Evolutionary conservation across 1,140 invertebrate species (phyloP), one percentile per base, ranked within the genome.

Genomic region (Zaprionus capensis): DNA sequence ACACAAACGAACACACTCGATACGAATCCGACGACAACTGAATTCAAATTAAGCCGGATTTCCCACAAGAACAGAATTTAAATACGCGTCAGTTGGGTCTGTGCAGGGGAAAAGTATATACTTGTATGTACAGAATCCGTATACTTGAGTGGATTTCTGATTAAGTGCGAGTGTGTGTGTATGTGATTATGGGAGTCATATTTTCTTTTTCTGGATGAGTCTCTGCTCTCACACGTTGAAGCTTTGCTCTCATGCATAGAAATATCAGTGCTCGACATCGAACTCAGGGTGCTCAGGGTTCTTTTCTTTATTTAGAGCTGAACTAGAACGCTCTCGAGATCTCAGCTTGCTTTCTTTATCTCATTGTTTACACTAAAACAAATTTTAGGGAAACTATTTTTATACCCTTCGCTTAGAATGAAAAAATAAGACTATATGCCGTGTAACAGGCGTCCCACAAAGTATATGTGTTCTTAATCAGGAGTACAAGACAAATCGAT

Each of bases 31-130:
- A 67, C 80, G 72, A 77, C 67, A 68, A 62, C 76, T 67, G 73
- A 76, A 71, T 82, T 80, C 67, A 56, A 90, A 88, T 85, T 88
- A 80, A 88, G 82, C 65, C 59, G 76, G 24, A 79, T 72, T 90
- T 74, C 70, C 41, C 46, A 58, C 66, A 72, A 76, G 71, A 71
- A 79, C 84, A 73, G 66, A 90, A 73, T 84, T 88, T 88, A 88
- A 88, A 88, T 88, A 88, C 81, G 56, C 71, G 36, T 15, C 64
- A 34, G 76, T 56, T 61, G 26, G 31, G 17, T 38, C 55, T 41
- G 14, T 28, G 55, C 22, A 14, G 15, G 71, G 31, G 66, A 38
- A 71, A 49, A 24, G 58, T 66, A 38, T 59, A 73, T 14, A 61
- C 55, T 34, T 26, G 38, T 51, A 51, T 65, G 49, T 78, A 61